These are phyloP conservation scores for Callithrix jacchus DNA, from an alignment of 2,113 vertebrate genomes.

Conservation along the genomic window DNA sequence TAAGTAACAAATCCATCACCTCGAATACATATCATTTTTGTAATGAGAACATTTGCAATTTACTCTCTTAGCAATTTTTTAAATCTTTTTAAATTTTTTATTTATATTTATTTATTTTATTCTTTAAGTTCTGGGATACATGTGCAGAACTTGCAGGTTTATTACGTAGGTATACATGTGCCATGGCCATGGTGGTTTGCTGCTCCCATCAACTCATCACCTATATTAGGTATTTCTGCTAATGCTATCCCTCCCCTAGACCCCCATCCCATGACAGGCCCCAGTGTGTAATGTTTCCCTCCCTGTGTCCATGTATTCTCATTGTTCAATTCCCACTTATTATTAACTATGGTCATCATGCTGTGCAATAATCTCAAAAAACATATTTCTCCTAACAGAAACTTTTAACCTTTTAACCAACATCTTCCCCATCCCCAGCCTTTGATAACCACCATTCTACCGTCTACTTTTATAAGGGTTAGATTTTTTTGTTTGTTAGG, in stretches of 20 bases:
- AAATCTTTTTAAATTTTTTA: no score
- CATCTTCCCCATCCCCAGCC: neutral
- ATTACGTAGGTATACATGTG: no score
- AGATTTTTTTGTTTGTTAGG: neutral
- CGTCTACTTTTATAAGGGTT: neutral
- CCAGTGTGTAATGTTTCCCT: no score
- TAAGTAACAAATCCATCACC: neutral
- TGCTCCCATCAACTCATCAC: no score
- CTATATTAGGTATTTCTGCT: no score
- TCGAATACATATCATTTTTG: neutral
- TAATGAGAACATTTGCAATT: neutral
- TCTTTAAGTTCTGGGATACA: no score
- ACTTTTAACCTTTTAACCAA: neutral
- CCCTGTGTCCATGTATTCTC: no score
- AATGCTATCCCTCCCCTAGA: no score
- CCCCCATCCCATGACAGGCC: no score
- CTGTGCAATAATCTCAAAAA: neutral
- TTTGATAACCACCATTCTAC: neutral
- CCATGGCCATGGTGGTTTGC: no score
- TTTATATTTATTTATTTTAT: no score
- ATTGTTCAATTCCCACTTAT: neutral
- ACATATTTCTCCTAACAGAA: neutral
- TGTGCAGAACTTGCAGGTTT: no score
- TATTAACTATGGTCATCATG: neutral
- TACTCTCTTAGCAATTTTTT: neutral